phyloP scores from a whole-genome alignment of 1,140 invertebrate species.

The Caenorhabditis briggsae region DNA sequence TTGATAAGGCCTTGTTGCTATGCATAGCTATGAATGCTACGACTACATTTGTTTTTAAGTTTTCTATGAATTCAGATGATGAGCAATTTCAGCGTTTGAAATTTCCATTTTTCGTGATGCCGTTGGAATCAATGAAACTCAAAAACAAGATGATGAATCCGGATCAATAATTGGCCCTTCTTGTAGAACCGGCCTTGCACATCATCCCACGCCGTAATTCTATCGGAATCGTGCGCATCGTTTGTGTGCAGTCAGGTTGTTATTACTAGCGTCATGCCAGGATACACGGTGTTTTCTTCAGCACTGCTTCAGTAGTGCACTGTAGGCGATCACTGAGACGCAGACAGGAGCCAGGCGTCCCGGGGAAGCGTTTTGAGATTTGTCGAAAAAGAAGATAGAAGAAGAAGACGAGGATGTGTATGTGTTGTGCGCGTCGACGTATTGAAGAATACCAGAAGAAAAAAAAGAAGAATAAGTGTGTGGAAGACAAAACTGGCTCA shows the following conservation, averaged over 20 bases:
- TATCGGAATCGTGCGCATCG: constrained; percentile 53
- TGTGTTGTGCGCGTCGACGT: constrained; percentile 12
- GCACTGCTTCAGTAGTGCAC: constrained; percentile 9
- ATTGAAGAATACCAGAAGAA: constrained; percentile 25
- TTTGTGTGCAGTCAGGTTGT: constrained; percentile 50
- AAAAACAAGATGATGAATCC: background rate
- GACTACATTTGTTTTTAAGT: no score
- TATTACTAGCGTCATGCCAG: constrained; percentile 46
- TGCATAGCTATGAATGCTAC: no score
- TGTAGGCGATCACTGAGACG: constrained; percentile 43
- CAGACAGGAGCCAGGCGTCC: constrained; percentile 51
- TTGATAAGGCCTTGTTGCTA: no score
- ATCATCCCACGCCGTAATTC: constrained; percentile 32
- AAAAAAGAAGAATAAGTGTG: constrained; percentile 24
- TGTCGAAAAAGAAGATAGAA: constrained; percentile 23
- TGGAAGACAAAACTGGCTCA: constrained; percentile 56
- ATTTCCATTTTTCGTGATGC: no score
- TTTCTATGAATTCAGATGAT: no score
- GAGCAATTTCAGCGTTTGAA: no score
- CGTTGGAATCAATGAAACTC: no score
- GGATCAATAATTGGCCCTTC: constrained; percentile 33
- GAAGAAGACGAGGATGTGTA: constrained; percentile 7
- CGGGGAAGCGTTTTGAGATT: constrained; percentile 36
- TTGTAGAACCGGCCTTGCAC: constrained; percentile 40
- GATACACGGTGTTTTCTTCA: constrained; percentile 25